phyloP scores from a whole-genome alignment of 2,797 vertebrate species.

The Ptychadena robeensis region DNA sequence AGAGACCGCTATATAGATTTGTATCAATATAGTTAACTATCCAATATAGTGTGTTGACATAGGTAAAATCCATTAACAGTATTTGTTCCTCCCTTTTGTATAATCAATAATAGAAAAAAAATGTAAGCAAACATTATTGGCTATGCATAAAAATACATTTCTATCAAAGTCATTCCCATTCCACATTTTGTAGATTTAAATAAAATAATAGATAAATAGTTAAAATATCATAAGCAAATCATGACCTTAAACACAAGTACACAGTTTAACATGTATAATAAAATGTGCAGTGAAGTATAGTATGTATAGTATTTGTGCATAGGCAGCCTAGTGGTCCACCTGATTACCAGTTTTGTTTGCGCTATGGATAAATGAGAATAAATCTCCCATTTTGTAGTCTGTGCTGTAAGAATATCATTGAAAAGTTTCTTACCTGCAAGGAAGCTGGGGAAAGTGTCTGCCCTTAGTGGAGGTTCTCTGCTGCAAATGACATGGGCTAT shows the following conservation, averaged over 20 bases:
- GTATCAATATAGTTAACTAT: too few relatives aligned
- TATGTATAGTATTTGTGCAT: neutral
- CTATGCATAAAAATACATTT: too few relatives aligned
- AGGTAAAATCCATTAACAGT: too few relatives aligned
- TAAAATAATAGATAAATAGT: neutral
- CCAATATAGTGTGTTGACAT: too few relatives aligned
- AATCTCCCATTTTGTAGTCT: neutral
- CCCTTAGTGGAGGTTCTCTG: constrained; percentile 5
- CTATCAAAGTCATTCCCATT: too few relatives aligned
- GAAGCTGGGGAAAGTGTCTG: neutral
- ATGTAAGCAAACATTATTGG: too few relatives aligned
- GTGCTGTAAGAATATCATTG: neutral
- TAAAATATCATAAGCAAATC: neutral
- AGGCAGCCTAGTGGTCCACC: neutral
- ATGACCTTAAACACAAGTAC: neutral
- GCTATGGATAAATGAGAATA: neutral
- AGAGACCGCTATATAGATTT: too few relatives aligned
- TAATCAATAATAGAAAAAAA: too few relatives aligned
- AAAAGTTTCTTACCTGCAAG: constrained; percentile 41
- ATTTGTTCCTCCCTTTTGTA: too few relatives aligned
- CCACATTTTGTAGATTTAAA: neutral
- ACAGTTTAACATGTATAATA: neutral
- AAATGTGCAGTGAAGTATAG: neutral
- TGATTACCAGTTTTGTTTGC: neutral
- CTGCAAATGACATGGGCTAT: constrained; percentile 36